Evolutionary conservation across 1,140 invertebrate species (phyloP), one percentile per base, ranked within the genome.

Genomic region (Cylas formicarius): DNA sequence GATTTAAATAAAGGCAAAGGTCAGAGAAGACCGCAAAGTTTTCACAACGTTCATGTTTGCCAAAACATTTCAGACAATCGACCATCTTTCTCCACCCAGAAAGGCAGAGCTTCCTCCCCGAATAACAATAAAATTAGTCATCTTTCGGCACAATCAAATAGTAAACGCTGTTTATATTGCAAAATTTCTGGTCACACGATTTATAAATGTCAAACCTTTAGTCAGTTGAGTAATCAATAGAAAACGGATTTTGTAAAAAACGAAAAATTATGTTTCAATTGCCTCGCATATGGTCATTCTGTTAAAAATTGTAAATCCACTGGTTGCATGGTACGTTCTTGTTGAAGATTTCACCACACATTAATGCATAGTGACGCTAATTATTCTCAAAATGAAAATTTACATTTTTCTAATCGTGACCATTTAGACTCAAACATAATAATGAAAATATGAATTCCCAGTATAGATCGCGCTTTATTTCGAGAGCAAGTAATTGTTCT

Each of bases 241-340:
- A 27, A 39, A 27, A 16, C 11, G 11, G 13, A 45, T 9, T 40
- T 48, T 21, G 20, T 48, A 1, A 33, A 26, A 19, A 20, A 18
- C 5, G 17, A n/a, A 3, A 40, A 33, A 11, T 13, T 41, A 2
- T 48, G 37, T 35, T 48, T 40, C 17, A 48, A 48, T 11, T 48
- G 45, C 19, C 31, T 48, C 7, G 45, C 35, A 16, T 19, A 35
- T 6, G 32, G 40, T 14, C 33, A 40, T 26, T 6, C 21, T 8
- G 24, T 26, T n/a, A 22, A 14, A 31, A 21, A 38, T 19, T 46
- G 44, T 38, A 5, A 3, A 6, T 39, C 44, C 21, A 3, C 20
- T 4, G 27, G 38, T 2, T 46, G 44, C 33, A 16, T 16, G 7
- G 26, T 39, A n/a, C n/a, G n/a, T n/a, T n/a, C n/a, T 31, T 46